phyloP scores from a whole-genome alignment of 2,797 vertebrate species.

The Paratrypauchen microcephalus region DNA sequence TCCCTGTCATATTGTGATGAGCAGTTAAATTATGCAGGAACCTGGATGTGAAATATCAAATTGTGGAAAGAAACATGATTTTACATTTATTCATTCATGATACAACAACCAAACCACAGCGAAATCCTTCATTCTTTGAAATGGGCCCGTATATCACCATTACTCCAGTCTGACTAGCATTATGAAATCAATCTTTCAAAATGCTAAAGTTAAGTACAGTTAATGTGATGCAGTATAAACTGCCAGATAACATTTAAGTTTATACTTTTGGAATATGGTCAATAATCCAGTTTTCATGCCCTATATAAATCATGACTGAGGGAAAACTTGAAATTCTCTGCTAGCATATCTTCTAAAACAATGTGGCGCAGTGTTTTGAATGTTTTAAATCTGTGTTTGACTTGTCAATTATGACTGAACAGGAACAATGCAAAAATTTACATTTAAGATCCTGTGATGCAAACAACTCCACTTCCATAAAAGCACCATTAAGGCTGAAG shows the following conservation, averaged over 20 bases:
- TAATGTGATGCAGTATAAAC: neutral
- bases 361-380: neutral
- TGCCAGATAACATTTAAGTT: neutral
- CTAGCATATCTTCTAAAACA: neutral
- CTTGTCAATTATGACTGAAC: no score
- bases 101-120: no score
- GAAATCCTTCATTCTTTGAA: no score
- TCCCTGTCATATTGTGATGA: no score
- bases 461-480: neutral
- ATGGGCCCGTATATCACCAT: neutral
- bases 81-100: no score
- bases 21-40: no score
- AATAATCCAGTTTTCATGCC: no score
- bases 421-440: no score
- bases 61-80: no score
- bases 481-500: conserved; percentile 3
- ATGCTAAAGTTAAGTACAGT: neutral
- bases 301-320: no score
- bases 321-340: neutral
- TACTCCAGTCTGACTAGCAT: neutral
- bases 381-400: neutral
- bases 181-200: neutral
- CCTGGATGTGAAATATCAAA: no score
- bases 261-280: neutral
- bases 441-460: no score